These are phyloP conservation scores for Caligus rogercresseyi DNA, from an alignment of 1,140 invertebrate genomes.

Conservation along the genomic window DNA sequence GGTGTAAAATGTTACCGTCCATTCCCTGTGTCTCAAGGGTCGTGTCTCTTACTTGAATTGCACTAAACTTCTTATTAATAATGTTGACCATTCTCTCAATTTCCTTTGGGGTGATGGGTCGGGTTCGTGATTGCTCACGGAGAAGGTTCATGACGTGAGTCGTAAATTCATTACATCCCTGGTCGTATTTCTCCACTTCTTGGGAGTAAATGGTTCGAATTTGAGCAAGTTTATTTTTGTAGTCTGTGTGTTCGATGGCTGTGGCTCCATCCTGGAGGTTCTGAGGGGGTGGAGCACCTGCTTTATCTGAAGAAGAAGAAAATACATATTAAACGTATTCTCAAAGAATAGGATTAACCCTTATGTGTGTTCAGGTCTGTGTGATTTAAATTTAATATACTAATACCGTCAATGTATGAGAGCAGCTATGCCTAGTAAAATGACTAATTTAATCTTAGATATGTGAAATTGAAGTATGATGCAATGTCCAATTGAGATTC, in stretches of 20 bases:
- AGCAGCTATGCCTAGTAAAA: no score
- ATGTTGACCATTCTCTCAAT: conserved; percentile 99
- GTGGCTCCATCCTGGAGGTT: conserved; percentile 42
- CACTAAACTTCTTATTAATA: conserved; percentile 98
- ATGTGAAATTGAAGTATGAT: no score
- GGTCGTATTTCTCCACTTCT: conserved; percentile 97
- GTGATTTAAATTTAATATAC: no score
- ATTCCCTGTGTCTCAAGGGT: conserved; percentile 53
- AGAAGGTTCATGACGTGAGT: conserved; percentile 97
- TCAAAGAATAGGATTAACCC: no score
- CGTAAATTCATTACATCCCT: conserved; percentile 98
- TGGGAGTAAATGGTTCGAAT: conserved; percentile 98
- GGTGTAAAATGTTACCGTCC: conserved; percentile 99
- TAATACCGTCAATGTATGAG: no score
- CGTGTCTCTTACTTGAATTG: conserved; percentile 50
- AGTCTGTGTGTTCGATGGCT: conserved; percentile 96
- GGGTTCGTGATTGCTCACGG: conserved; percentile 86
- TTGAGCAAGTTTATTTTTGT: conserved; percentile 91
- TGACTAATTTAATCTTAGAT: no score
- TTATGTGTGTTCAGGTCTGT: no score
- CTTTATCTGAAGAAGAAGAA: conserved; percentile 10
- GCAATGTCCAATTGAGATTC: no score
- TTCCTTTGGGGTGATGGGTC: conserved; percentile 88
- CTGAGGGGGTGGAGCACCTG: conserved; percentile 17
- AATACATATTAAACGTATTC: no score